Evolutionary conservation across 92 coral and sea anemone species (phyloP).

Genomic region (Palythoa caribaeorum): DNA sequence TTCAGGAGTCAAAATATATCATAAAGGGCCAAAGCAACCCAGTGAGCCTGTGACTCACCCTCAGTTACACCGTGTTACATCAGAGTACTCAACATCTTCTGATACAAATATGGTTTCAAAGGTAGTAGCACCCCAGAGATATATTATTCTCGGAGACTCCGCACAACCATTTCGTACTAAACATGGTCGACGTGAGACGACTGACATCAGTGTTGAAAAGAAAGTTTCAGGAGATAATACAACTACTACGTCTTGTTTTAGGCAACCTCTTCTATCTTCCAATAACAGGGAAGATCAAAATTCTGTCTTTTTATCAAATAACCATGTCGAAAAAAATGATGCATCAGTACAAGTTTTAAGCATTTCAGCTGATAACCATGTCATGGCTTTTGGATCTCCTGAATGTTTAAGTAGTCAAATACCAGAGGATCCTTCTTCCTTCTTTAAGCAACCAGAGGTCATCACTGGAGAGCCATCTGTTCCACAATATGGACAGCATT

Average conservation of each 20-base stretch:
- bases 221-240: not conserved
- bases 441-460: not conserved
- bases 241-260: not conserved
- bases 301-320: not conserved
- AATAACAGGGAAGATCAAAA: not conserved
- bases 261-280: not conserved
- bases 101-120: not conserved
- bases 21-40: not conserved
- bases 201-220: not conserved
- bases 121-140: not conserved
- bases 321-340: not conserved
- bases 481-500: not conserved
- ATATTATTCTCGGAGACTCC: slow-evolving; percentile 1
- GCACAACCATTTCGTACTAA: not conserved
- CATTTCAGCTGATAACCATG: not conserved
- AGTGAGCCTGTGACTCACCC: not conserved
- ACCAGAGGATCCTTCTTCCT: not conserved
- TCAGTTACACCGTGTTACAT: not conserved
- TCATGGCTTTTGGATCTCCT: not conserved
- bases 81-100: not conserved
- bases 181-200: not conserved
- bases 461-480: not conserved
- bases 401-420: not conserved
- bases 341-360: not conserved
- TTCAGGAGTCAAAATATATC: not conserved